Conservation (phyloP, 1,140 invertebrate species). For the Drosophila takahashii region DNA sequence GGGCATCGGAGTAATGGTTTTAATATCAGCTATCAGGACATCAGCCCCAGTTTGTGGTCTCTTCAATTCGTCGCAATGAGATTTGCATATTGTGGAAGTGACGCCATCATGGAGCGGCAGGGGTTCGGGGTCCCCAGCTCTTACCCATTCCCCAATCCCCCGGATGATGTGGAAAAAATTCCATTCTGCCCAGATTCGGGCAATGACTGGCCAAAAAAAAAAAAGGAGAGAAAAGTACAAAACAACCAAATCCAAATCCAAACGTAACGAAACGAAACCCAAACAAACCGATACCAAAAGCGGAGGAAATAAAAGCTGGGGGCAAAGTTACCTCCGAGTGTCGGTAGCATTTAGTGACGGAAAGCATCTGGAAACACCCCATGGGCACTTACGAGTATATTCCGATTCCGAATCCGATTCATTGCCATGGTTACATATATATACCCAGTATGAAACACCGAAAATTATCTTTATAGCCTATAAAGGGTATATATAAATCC, state of each 20-base stretch:
- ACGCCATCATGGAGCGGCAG: constrained; percentile 23
- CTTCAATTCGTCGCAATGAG: constrained; percentile 50
- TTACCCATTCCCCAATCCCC: constrained; percentile 9
- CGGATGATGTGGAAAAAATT: constrained; percentile 29
- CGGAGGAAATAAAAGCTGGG: constrained; percentile 11
- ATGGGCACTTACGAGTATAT: constrained; percentile 2
- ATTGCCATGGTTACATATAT: background rate
- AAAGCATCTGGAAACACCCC: background rate
- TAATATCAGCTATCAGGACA: constrained; percentile 52
- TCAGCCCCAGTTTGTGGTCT: constrained; percentile 48
- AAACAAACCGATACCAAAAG: constrained; percentile 17
- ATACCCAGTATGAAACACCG: background rate
- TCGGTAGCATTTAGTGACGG: constrained; percentile 16
- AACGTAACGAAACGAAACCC: constrained; percentile 24
- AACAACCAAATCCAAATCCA: constrained; percentile 44
- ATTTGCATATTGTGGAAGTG: constrained; percentile 70
- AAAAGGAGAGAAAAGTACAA: constrained; percentile 25
- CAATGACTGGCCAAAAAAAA: constrained; percentile 64
- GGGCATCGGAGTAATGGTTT: constrained; percentile 38
- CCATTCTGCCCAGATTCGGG: constrained; percentile 28
- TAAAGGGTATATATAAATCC: too few relatives aligned
- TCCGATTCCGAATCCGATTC: background rate
- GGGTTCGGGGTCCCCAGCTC: background rate
- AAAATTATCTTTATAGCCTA: background rate
- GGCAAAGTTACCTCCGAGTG: constrained; percentile 35